phyloP scores from a whole-genome alignment of 2,888 invertebrate species.

The Sphaerophoria rueppellii region DNA sequence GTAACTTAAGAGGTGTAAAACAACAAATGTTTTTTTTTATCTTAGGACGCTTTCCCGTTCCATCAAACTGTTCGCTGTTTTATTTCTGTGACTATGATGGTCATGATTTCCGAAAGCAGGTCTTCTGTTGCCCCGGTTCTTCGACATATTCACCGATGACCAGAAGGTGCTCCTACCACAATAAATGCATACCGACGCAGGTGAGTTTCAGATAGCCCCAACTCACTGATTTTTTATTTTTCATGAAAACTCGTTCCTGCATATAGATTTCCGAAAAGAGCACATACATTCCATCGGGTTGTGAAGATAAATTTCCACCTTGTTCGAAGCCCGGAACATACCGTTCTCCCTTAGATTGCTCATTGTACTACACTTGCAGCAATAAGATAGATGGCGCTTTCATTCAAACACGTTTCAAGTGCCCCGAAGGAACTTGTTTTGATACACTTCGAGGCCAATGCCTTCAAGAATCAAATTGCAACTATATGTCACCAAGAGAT shows the following conservation, averaged over 20 bases:
- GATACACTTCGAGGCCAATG: constrained; percentile 75
- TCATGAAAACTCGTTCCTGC: neutral
- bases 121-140: constrained; percentile 79
- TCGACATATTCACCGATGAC: constrained; percentile 78
- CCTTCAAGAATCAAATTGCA: constrained; percentile 75
- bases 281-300: constrained; percentile 77
- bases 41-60: constrained; percentile 80
- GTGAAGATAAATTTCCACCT: constrained; percentile 79
- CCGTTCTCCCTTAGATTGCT: constrained; percentile 80
- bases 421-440: constrained; percentile 77
- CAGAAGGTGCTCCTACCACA: constrained; percentile 78
- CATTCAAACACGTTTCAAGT: constrained; percentile 80
- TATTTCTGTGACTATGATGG: constrained; percentile 79
- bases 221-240: too few species aligned
- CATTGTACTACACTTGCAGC: constrained; percentile 82
- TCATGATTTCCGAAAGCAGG: constrained; percentile 75
- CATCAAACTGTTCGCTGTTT: constrained; percentile 79
- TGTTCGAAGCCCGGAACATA: constrained; percentile 80
- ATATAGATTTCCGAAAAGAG: constrained; percentile 77
- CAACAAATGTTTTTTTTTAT: neutral
- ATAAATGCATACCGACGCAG: constrained; percentile 78
- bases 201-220: constrained; percentile 20
- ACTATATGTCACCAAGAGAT: constrained; percentile 74
- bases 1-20: neutral
- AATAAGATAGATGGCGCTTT: constrained; percentile 78